phyloP scores from a whole-genome alignment of 2,797 vertebrate species.

The Leptodactylus fallax region DNA sequence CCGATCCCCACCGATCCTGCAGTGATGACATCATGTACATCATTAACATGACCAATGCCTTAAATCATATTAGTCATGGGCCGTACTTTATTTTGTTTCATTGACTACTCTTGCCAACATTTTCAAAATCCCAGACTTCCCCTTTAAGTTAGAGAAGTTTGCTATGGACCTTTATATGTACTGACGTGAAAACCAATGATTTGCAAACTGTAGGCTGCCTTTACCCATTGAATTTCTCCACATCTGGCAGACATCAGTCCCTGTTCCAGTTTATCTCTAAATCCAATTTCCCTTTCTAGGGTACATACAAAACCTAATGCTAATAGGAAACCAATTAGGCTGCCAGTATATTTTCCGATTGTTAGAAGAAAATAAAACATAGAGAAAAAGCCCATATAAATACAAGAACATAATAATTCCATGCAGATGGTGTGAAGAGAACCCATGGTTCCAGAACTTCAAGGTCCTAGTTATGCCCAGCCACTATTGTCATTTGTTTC shows the following conservation, averaged over 20 bases:
- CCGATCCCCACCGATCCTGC: too few species aligned
- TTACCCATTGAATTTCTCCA: constrained; percentile 1
- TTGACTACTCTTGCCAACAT: too few species aligned
- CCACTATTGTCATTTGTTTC: neutral
- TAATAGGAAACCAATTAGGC: constrained; percentile 16
- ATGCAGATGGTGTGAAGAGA: neutral
- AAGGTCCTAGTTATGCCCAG: neutral
- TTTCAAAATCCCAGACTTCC: too few species aligned
- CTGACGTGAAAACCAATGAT: neutral
- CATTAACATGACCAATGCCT: too few species aligned
- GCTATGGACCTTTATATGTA: neutral
- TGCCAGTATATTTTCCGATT: constrained; percentile 18
- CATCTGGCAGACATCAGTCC: constrained; percentile 16
- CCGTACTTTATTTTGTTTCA: too few species aligned
- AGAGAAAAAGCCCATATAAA: neutral
- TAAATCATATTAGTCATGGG: too few species aligned
- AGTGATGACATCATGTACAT: too few species aligned
- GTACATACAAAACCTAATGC: constrained; percentile 18
- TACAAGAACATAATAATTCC: neutral
- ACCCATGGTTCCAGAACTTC: neutral
- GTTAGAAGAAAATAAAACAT: constrained; percentile 10
- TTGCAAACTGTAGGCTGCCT: neutral
- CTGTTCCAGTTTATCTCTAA: neutral
- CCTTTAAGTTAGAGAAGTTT: neutral
- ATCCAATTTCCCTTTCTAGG: neutral